Percentiles rank a stretch among this genome's conserved stretches.
Conservation (phyloP, 2,113 vertebrate species). For the Trichomycterus rosablanca region DNA sequence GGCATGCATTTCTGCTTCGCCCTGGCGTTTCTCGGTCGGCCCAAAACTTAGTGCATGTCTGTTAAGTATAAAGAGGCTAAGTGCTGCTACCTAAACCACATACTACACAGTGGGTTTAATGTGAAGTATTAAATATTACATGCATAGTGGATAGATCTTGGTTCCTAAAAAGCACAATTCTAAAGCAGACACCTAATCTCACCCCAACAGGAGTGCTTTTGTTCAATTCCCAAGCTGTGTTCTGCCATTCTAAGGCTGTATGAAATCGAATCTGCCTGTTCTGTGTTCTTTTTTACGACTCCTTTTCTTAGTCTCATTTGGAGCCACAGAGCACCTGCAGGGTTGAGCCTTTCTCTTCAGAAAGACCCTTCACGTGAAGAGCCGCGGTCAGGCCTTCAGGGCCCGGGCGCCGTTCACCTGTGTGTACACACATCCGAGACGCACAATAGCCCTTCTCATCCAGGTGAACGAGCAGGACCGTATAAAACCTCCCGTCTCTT, state of each 20-base stretch:
- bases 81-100: no score
- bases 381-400: slow-evolving; percentile 18
- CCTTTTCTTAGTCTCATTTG: slow-evolving; percentile 6
- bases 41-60: no score
- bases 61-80: no score
- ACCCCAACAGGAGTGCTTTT: no score
- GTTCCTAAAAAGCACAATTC: no score
- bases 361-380: slow-evolving; percentile 24
- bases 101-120: no score
- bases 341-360: slow-evolving; percentile 9
- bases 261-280: background rate
- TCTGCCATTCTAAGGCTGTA: slow-evolving; percentile 1
- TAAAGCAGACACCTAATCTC: no score
- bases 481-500: background rate
- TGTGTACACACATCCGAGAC: background rate
- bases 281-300: slow-evolving; percentile 2
- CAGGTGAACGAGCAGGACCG: slow-evolving; percentile 7
- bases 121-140: no score
- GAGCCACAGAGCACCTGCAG: slow-evolving; percentile 18
- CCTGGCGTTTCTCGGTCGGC: no score
- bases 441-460: background rate
- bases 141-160: no score
- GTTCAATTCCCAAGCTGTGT: background rate
- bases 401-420: slow-evolving; percentile 15
- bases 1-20: no score